These are phyloP conservation scores for Ectemnius lituratus DNA, from an alignment of 2,888 invertebrate species.

Conservation along the genomic window DNA sequence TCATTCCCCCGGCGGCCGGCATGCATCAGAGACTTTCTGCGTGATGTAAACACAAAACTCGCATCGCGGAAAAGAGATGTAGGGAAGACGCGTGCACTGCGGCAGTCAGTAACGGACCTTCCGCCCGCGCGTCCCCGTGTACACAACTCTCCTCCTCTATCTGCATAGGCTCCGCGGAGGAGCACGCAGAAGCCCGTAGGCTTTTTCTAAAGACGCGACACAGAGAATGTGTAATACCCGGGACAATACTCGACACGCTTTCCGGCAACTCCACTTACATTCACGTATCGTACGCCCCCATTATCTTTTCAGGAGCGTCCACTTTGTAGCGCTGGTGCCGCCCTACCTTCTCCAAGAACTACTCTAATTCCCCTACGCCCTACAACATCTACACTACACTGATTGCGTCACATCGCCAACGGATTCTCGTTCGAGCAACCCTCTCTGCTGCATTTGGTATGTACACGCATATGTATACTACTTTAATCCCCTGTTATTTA, in stretches of 20 bases:
- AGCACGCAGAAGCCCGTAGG: constrained; percentile 44
- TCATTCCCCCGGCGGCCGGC: constrained; percentile 25
- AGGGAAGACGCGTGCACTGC: constrained; percentile 18
- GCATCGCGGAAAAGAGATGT: constrained; percentile 51
- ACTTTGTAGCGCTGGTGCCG: constrained; percentile 56
- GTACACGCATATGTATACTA: too few species aligned
- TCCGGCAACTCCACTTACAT: constrained; percentile 61
- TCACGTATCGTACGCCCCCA: constrained; percentile 57
- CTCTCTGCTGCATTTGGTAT: background rate
- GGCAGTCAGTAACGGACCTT: constrained; percentile 35
- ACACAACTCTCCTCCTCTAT: constrained; percentile 38
- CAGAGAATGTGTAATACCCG: constrained; percentile 61
- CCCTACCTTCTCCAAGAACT: constrained; percentile 1
- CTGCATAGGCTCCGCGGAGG: too few species aligned
- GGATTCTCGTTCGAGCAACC: background rate
- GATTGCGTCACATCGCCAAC: constrained; percentile 25
- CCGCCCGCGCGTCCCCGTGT: constrained; percentile 30
- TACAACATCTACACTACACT: constrained; percentile 13
- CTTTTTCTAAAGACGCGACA: constrained; percentile 60
- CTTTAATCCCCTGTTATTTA: too few species aligned
- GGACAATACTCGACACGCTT: constrained; percentile 65
- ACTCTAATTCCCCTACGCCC: constrained; percentile 23
- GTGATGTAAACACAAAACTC: constrained; percentile 61
- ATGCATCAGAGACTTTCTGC: constrained; percentile 28
- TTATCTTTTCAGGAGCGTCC: constrained; percentile 63